Percentiles rank a stretch among this genome's conserved stretches.
phyloP scores from a whole-genome alignment of 92 coral and sea anemone species.

The Epizoanthus scotinus region DNA sequence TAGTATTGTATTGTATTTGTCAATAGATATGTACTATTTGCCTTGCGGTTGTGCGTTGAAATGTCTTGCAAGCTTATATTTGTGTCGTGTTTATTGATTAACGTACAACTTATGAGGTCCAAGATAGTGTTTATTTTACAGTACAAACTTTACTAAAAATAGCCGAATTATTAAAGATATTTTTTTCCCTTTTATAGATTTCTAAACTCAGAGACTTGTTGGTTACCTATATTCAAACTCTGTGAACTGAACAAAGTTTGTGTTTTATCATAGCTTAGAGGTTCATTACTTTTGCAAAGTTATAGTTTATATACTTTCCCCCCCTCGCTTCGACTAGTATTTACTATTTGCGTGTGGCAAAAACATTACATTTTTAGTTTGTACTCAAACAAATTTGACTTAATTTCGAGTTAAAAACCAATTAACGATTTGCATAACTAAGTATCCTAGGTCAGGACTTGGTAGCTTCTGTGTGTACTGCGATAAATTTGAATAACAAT shows the following conservation, averaged over 20 bases:
- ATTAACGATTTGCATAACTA: constrained; percentile 4
- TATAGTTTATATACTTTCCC: too few relatives aligned
- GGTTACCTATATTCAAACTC: too few relatives aligned
- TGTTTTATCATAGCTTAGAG: not conserved
- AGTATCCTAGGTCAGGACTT: not conserved
- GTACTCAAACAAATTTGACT: not conserved
- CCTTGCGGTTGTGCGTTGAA: not conserved
- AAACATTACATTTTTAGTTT: too few relatives aligned
- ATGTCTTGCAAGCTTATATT: not conserved
- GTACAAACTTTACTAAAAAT: not conserved
- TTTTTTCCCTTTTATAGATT: too few relatives aligned
- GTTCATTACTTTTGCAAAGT: not conserved
- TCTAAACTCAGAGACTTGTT: too few relatives aligned
- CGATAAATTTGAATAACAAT: too few relatives aligned
- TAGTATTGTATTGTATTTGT: not conserved
- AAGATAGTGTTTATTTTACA: not conserved
- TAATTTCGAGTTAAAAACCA: not conserved
- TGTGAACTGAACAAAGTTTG: too few relatives aligned
- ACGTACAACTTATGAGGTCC: not conserved
- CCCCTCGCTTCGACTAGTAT: too few relatives aligned
- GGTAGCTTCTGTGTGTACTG: too few relatives aligned
- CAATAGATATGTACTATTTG: not conserved
- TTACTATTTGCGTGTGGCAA: too few relatives aligned
- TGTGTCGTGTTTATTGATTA: not conserved
- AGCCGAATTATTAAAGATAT: not conserved